Evolutionary conservation across 1,140 invertebrate genomes (phyloP), one percentile per base, ranked within the genome.

Genomic region (Drosophila oshimai): DNA sequence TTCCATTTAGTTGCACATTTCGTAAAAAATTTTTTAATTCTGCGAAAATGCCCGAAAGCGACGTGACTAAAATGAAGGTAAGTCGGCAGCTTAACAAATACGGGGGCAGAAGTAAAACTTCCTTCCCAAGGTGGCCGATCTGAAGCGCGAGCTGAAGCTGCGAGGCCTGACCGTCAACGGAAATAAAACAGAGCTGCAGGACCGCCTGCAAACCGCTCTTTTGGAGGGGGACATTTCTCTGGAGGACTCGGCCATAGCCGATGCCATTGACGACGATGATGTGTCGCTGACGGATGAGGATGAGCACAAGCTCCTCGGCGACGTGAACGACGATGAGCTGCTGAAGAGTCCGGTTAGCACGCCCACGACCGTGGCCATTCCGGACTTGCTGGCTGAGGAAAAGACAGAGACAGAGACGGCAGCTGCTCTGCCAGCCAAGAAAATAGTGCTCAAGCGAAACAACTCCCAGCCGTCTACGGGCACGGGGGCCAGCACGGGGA

Each of bases 151-250:
- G 91, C 91, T 97, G 22, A 97, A 97, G 91, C 91, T 94, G 62
- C 93, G 95, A 81, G 96, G 95, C 34, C 91, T 97, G 10, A 91
- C 94, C 12, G 93, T 94, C 10, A 92, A 93, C 36, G 96, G 96
- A 7, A 96, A 96, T 86, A 97, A 97, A 93, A 95, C 93, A 26
- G 96, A 97, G 77, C 91, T 97, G 31, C 91, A 95, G 17, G 94
- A 95, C 57, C 93, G 96, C 70, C 92, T 97, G 39, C 94, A 95
- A 83, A 90, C 93, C 34, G 94, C 94, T 3, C 90, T 95, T 68
- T 92, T 94, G 68, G 92, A 92, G 73, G 92, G 91, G 74, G 84
- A 88, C 31, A 69, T 84, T 68, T 91, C 83, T 24, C 91, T 93
- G 24, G 91, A 91, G 24, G 93, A 93, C 79, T 91, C 89, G 24